A percentile compares a stretch with the other conserved stretches of the same genome.
Evolutionary conservation across 2,113 vertebrate genomes (phyloP).

Genomic region (Sminthopsis crassicaudata): DNA sequence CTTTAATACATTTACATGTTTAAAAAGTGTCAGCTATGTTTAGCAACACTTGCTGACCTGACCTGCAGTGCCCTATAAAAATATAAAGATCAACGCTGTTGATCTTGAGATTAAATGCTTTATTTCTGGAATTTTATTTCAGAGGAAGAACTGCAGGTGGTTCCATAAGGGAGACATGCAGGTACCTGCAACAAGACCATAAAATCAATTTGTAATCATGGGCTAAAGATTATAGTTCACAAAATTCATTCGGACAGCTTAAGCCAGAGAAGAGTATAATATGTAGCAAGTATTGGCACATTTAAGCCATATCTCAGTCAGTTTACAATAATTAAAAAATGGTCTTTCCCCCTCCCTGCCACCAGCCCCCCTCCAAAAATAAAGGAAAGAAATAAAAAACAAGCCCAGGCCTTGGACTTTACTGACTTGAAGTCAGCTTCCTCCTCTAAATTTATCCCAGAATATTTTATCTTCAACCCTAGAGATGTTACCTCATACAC

Average conservation of each 20-base stretch:
- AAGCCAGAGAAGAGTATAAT: not conserved
- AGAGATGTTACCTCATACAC: not conserved
- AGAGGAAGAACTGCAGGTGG: slow-evolving; percentile 84
- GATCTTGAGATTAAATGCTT: slow-evolving; percentile 36
- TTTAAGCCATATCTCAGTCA: not conserved
- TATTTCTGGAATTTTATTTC: slow-evolving; percentile 55
- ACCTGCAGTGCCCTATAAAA: slow-evolving; percentile 70
- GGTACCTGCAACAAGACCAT: slow-evolving; percentile 82
- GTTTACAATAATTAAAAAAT: not conserved
- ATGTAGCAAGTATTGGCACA: not conserved
- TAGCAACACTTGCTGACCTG: slow-evolving; percentile 66
- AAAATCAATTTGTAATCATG: not conserved
- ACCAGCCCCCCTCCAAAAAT: not conserved
- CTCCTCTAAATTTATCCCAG: not conserved
- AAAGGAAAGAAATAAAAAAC: not conserved
- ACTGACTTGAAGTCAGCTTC: not conserved
- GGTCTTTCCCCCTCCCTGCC: not conserved
- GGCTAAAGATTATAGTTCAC: not conserved
- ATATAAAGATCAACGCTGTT: slow-evolving; percentile 52
- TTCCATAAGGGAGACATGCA: slow-evolving; percentile 86
- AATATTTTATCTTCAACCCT: not conserved
- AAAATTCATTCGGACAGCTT: not conserved
- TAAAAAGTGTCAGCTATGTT: slow-evolving; percentile 61
- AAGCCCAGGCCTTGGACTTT: not conserved
- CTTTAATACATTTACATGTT: slow-evolving; percentile 66